Evolutionary conservation across 2,797 vertebrate genomes (phyloP), one percentile per base, ranked within the genome.

Genomic region (Onychomys leucogaster): DNA sequence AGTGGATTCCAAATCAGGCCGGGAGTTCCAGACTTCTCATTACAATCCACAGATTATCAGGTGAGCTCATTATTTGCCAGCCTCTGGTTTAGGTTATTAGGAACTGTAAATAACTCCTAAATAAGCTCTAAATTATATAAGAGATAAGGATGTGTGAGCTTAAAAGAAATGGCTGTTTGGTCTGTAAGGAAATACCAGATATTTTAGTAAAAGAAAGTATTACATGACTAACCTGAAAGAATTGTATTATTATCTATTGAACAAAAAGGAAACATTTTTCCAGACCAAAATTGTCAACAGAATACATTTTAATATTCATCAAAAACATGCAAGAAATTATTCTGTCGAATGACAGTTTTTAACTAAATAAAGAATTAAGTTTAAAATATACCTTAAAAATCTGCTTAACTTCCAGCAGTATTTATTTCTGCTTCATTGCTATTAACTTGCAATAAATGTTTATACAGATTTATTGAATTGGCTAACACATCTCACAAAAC

Each of bases 351-450:
- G 67, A 41, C 6, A 61, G 71, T 95, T 95, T 93, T 17, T 83
- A 37, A 21, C 57, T 14, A 37, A 89, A 91, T 94, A 29, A 89
- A 76, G 37, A 65, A 84, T 43, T 6, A 49, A 23, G 19, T 49
- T 46, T 94, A 19, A 94, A 86, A 94, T 95, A 69, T 95, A 73
- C 25, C 63, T 85, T 93, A 17, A 84, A 73, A 92, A 75, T 77
- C 13, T 57, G 17, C 7, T 71, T 90, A 63, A 11, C 46, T 89
- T 94, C 4, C 5, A 93, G 11, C 23, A 75, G 13, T 55, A 55
- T 55, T 55, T 37, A 49, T 65, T 94, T 55, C 8, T 61, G 77
- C 5, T 92, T 82, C 49, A 8, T 57, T 49, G 10, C 34, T 43
- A 57, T 19, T 49, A 87, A 37, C 34, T 29, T 80, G 57, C 84